phyloP scores from a whole-genome alignment of 2,113 vertebrate species.

The Melanotaenia duboulayi region DNA sequence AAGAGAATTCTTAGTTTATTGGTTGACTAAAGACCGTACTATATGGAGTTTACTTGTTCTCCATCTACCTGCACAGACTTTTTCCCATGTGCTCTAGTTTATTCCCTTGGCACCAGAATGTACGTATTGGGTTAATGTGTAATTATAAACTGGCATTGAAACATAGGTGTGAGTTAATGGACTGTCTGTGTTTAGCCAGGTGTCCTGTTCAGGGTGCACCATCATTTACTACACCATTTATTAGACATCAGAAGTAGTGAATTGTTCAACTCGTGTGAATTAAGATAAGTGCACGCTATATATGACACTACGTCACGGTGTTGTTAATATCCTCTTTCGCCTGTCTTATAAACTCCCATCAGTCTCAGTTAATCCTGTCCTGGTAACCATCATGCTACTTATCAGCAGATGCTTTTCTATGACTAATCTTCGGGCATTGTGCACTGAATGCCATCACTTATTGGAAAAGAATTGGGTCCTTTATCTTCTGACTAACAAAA shows the following conservation, averaged over 20 bases:
- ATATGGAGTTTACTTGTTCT: not conserved
- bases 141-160: not conserved
- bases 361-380: slow-evolving; percentile 25
- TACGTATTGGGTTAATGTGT: not conserved
- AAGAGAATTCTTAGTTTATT: too few relatives aligned
- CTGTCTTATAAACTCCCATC: slow-evolving; percentile 22
- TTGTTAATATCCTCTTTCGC: slow-evolving; percentile 3
- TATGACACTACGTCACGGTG: not conserved
- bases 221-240: not conserved
- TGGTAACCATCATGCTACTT: slow-evolving; percentile 20
- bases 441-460: slow-evolving; percentile 51
- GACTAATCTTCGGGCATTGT: slow-evolving; percentile 51
- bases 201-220: not conserved
- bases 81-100: not conserved
- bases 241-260: not conserved
- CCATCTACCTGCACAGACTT: not conserved
- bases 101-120: not conserved
- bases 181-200: not conserved
- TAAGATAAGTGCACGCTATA: not conserved
- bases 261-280: not conserved
- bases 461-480: slow-evolving; percentile 58
- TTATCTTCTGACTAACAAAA: slow-evolving; percentile 63
- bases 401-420: slow-evolving; percentile 51
- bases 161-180: not conserved
- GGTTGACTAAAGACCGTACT: too few relatives aligned